A percentile compares a stretch with the other conserved stretches of the same genome.
Evolutionary conservation across 1,140 invertebrate genomes (phyloP).

Genomic region (Zaprionus davidi): DNA sequence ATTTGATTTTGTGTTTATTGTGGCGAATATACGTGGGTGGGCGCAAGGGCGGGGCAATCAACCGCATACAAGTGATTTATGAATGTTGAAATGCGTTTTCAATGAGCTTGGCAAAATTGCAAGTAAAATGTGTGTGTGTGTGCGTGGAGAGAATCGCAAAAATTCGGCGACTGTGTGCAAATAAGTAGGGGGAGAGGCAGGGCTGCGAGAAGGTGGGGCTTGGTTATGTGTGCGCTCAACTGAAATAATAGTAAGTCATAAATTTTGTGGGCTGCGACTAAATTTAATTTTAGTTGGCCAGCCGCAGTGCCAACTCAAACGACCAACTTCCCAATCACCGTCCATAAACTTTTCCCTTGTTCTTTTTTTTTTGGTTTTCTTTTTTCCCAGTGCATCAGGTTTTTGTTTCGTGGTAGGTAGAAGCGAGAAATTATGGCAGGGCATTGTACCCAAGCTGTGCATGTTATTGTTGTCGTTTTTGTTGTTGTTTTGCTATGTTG

Average conservation of each 20-base stretch:
- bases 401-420: conserved; percentile 38
- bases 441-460: conserved; percentile 29
- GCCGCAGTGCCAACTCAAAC: conserved; percentile 43
- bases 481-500: conserved; percentile 24
- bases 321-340: conserved; percentile 55
- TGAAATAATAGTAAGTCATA: conserved; percentile 76
- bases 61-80: conserved; percentile 52
- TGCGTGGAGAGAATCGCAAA: conserved; percentile 3
- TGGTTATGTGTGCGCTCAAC: conserved; percentile 53
- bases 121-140: conserved; percentile 19
- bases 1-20: conserved; percentile 51
- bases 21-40: not conserved
- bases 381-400: conserved; percentile 21
- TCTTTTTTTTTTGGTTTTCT: conserved; percentile 6
- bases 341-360: conserved; percentile 48
- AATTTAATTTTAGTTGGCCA: conserved; percentile 66
- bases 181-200: conserved; percentile 39
- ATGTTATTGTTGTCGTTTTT: conserved; percentile 6
- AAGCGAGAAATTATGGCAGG: conserved; percentile 54
- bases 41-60: conserved; percentile 1
- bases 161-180: conserved; percentile 57
- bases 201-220: not conserved
- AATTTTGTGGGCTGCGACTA: conserved; percentile 63
- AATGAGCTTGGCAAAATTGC: conserved; percentile 44
- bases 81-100: conserved; percentile 61